Evolutionary conservation across 2,888 invertebrate species (phyloP).

Genomic region (Cheilosia scutellata): DNA sequence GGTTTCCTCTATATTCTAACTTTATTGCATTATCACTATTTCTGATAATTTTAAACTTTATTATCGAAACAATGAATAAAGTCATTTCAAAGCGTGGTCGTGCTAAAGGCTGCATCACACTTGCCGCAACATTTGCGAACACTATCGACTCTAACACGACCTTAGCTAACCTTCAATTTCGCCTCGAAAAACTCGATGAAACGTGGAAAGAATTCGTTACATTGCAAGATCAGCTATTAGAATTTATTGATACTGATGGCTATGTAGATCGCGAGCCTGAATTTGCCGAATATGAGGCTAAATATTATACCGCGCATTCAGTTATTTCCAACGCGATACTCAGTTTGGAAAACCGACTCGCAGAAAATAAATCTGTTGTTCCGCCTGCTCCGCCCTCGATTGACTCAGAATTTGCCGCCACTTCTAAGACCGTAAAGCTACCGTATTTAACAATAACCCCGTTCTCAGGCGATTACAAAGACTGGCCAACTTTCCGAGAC

Average conservation of each 20-base stretch:
- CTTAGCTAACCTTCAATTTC: not conserved
- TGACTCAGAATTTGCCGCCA: not conserved
- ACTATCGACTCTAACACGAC: not conserved
- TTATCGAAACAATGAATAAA: too few relatives aligned
- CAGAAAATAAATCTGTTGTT: too few relatives aligned
- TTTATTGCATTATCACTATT: too few relatives aligned
- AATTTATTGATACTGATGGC: not conserved
- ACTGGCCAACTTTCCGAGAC: conserved; percentile 14
- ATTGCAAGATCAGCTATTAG: not conserved
- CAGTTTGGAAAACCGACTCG: too few relatives aligned
- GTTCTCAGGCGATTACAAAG: conserved; percentile 15
- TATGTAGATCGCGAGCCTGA: too few relatives aligned
- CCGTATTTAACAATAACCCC: not conserved
- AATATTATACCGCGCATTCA: too few relatives aligned
- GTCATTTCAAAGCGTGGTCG: not conserved
- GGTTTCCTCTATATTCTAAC: not conserved
- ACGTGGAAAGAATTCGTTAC: too few relatives aligned
- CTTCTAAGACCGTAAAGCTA: not conserved
- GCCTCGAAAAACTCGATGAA: not conserved
- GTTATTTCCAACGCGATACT: too few relatives aligned
- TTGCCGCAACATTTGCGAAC: not conserved
- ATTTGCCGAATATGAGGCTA: too few relatives aligned
- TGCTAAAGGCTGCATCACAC: not conserved
- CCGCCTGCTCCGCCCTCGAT: not conserved
- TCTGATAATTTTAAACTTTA: too few relatives aligned